Base-by-base conservation (phyloP, 1,140 invertebrate species). In the Chrysomallon squamiferum region DNA sequence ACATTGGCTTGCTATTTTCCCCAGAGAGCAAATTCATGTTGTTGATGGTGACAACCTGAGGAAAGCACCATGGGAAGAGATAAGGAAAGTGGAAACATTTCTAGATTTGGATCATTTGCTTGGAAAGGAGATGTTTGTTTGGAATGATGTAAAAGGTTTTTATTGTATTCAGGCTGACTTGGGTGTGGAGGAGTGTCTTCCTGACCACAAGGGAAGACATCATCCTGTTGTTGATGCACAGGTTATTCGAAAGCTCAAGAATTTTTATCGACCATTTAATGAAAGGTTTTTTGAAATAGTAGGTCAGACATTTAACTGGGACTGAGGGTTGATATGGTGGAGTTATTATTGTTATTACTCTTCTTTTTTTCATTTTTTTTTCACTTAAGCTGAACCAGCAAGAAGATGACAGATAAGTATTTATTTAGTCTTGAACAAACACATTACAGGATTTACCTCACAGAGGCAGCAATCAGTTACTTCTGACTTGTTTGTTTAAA, bases 91-190 rank as follows among this genome's bases (percentile, higher is more conserved):
- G 6, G 84, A 85, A 65, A 61, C 57, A 27, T 85, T 85, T 60
- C 66, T 85, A 15, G 74, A 77, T n/a, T 50, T 85, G 33, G 59
- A 68, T 22, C 77, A 81, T 57, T 58, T 60, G 43, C 65, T 84
- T 20, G 75, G 72, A n/a, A 54, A 74, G 49, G 69, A 77, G 1
- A 74, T 77, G 33, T 73, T 85, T 20, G 82, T 82, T 66, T 87
- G 84, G 62, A 86, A 87, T 65, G 25, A 69, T 32, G 75, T 74
- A 3, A 82, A 84, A 64, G 84, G 85, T 11, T 87, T 87, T 62
- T 87, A 77, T 69, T 87, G 86, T 65, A 73, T 83, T 38, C 68
- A 68, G 27, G 68, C 59, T 27, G 54, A 68, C 13, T 66, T 67
- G 1, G 59, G 35, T 27, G 62, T 52, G 11, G 59, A 79, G 18